Percentiles rank a stretch among this genome's conserved stretches.
These are phyloP conservation scores for Coregonus ussuriensis DNA, from an alignment of 2,797 vertebrate genomes.

Conservation along the genomic window DNA sequence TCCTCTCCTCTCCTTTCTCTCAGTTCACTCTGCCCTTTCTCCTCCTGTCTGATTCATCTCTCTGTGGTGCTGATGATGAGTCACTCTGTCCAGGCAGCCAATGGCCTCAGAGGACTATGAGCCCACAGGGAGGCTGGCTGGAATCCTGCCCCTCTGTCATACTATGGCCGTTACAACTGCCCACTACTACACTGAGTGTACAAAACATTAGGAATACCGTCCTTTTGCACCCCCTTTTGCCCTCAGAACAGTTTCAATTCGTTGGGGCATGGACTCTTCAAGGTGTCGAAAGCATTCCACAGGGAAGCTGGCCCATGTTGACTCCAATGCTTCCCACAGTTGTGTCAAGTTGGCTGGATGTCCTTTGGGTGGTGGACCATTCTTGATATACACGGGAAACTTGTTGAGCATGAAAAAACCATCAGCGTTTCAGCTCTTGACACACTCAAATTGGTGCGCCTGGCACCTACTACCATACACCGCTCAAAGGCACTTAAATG, in stretches of 20 bases:
- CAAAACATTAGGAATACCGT: no score
- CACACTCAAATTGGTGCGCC: background rate
- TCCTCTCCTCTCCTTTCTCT: background rate
- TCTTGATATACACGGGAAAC: background rate
- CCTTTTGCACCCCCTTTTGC: no score
- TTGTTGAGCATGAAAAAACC: no score
- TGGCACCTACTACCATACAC: slow-evolving; percentile 32
- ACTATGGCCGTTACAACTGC: no score
- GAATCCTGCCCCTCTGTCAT: background rate
- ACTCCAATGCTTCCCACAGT: no score
- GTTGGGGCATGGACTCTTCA: no score
- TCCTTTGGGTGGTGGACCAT: background rate
- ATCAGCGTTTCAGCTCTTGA: background rate
- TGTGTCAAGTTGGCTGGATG: no score
- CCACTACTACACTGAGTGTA: no score
- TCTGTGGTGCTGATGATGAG: slow-evolving; percentile 55
- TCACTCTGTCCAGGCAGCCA: slow-evolving; percentile 21
- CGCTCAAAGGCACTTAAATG: background rate
- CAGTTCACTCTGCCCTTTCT: slow-evolving; percentile 33
- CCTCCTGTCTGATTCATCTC: slow-evolving; percentile 51
- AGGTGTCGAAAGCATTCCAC: no score
- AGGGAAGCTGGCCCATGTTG: no score
- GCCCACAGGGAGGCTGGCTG: slow-evolving; percentile 19
- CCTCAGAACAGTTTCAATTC: no score
- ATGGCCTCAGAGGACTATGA: slow-evolving; percentile 32